Evolutionary conservation across 1,140 invertebrate genomes (phyloP).

Genomic region (Lysiphlebus fabarum): DNA sequence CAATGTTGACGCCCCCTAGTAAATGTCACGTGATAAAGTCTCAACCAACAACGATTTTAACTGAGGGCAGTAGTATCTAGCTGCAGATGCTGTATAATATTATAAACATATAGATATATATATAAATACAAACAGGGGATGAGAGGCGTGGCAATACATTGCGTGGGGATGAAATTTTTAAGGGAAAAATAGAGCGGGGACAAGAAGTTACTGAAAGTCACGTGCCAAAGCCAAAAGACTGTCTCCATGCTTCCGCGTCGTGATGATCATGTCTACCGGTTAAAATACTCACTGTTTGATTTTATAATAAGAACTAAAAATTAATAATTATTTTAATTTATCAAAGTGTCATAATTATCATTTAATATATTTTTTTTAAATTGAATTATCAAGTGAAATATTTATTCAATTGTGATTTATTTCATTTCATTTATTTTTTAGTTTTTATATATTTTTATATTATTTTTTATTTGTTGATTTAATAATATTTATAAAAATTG

Average conservation of each 20-base stretch:
- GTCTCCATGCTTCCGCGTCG: slow-evolving; percentile 46
- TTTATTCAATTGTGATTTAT: no score
- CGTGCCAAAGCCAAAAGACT: slow-evolving; percentile 48
- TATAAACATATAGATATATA: no score
- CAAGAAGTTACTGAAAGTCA: slow-evolving; percentile 51
- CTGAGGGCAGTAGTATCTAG: not conserved
- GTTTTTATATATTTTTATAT: no score
- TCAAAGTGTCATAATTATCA: no score
- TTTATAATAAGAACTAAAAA: no score
- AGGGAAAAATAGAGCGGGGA: slow-evolving; percentile 19
- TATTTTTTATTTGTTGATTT: no score
- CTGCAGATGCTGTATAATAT: slow-evolving; percentile 38
- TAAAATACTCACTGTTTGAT: not conserved
- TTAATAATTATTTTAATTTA: no score
- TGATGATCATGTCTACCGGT: slow-evolving; percentile 32
- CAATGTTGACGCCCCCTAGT: slow-evolving; percentile 24
- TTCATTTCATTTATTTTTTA: no score
- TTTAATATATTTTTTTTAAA: no score
- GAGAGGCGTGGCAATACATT: slow-evolving; percentile 20
- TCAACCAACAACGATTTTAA: slow-evolving; percentile 36
- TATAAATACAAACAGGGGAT: slow-evolving; percentile 35
- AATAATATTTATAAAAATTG: no score
- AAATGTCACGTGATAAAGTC: slow-evolving; percentile 36
- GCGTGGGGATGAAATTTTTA: slow-evolving; percentile 41
- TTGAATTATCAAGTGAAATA: no score